Conservation (phyloP, 2,888 invertebrate genomes). For the Glaucopsyche alexis region DNA sequence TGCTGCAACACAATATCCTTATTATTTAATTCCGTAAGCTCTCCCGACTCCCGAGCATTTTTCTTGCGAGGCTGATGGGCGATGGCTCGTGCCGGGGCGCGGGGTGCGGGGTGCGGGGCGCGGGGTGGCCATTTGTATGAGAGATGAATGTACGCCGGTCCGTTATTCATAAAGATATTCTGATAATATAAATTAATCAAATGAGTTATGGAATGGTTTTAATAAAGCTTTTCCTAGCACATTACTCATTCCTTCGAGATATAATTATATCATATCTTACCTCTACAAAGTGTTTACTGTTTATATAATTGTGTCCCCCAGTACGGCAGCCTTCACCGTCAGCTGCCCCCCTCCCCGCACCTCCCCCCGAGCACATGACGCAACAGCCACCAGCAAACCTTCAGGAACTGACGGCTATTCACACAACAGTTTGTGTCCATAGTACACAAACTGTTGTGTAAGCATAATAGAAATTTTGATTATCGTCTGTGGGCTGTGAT, state of each 20-base stretch:
- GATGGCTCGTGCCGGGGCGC: not conserved
- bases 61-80: not conserved
- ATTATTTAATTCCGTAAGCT: slow-evolving; percentile 3
- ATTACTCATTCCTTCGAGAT: not conserved
- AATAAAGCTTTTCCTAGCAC: not conserved
- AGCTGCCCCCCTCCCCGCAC: not conserved
- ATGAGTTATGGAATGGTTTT: not conserved
- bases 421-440: not conserved
- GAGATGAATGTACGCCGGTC: not conserved
- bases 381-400: not conserved
- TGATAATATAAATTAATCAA: not conserved
- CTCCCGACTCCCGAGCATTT: slow-evolving; percentile 9
- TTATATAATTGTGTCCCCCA: not conserved
- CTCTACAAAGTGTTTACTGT: not conserved
- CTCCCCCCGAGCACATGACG: not conserved
- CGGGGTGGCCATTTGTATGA: not conserved
- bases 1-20: slow-evolving; percentile 13
- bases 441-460: too few species aligned
- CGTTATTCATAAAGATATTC: not conserved
- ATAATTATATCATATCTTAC: not conserved
- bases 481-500: too few species aligned
- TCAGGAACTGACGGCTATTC: not conserved
- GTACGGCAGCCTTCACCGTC: not conserved
- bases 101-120: too few species aligned
- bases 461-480: too few species aligned